phyloP scores from a whole-genome alignment of 1,140 invertebrate species.

The Anastrepha ludens region DNA sequence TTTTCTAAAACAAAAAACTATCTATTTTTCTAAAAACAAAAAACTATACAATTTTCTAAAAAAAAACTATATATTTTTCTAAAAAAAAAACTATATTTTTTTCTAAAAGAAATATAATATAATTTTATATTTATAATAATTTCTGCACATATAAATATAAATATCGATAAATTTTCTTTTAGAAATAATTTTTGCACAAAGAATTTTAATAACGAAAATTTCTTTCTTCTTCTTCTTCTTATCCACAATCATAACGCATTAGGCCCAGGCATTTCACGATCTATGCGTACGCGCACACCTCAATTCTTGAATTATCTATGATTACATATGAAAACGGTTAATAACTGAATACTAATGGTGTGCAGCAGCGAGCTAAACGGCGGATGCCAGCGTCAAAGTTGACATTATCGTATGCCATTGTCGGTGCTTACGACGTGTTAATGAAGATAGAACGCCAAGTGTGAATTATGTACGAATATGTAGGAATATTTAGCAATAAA shows the following conservation, averaged over 20 bases:
- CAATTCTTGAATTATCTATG: neutral
- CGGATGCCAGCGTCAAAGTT: neutral
- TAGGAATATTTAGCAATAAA: neutral
- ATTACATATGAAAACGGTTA: neutral
- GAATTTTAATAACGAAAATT: too few relatives aligned
- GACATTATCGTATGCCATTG: neutral
- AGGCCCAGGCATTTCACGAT: too few relatives aligned
- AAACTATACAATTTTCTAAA: too few relatives aligned
- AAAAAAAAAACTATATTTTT: too few relatives aligned
- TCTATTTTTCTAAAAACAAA: too few relatives aligned
- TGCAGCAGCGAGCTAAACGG: neutral
- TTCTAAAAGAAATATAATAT: too few relatives aligned
- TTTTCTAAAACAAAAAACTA: too few relatives aligned
- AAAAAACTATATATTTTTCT: too few relatives aligned
- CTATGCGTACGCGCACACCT: neutral
- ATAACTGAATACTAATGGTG: neutral
- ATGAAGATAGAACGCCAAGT: conserved; percentile 20
- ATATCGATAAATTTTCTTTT: too few relatives aligned
- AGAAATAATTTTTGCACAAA: neutral
- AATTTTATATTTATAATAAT: too few relatives aligned
- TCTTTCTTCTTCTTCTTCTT: neutral
- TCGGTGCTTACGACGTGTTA: neutral
- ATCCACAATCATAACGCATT: neutral
- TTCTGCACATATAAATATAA: too few relatives aligned
- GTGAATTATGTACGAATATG: neutral